Evolutionary conservation across 2,113 vertebrate genomes (phyloP).

Genomic region (Fukomys damarensis): DNA sequence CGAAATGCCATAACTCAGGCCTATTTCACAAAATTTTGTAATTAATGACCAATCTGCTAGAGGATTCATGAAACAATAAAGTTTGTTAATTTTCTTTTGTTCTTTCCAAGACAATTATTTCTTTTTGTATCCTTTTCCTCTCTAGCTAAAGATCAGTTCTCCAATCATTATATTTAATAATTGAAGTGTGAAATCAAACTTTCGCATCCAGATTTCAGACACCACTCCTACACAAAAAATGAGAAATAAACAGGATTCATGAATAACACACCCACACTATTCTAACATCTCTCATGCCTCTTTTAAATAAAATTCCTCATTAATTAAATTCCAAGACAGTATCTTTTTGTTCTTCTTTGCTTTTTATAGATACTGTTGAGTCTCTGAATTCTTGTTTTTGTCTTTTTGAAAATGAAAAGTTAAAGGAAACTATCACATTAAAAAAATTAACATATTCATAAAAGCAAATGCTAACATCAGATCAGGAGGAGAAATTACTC

Average conservation of each 20-base stretch:
- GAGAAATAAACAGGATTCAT: conserved; percentile 59
- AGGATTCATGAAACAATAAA: conserved; percentile 27
- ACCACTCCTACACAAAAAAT: conserved; percentile 36
- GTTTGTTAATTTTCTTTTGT: neutral
- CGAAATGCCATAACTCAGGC: neutral
- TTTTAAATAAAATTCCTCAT: conserved; percentile 63
- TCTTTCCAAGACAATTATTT: neutral
- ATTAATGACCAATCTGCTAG: neutral
- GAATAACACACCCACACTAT: conserved; percentile 66
- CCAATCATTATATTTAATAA: conserved; percentile 44
- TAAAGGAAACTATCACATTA: neutral
- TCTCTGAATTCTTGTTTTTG: conserved; percentile 57
- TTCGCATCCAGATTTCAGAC: conserved; percentile 47
- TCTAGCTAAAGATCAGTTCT: neutral
- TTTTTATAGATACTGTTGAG: conserved; percentile 61
- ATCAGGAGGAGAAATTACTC: conserved; percentile 33
- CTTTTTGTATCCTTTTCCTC: neutral
- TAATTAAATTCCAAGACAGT: conserved; percentile 58
- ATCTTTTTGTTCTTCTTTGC: conserved; percentile 63
- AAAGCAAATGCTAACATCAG: conserved; percentile 45
- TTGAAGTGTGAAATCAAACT: conserved; percentile 34
- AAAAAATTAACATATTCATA: conserved; percentile 56
- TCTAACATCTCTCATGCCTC: conserved; percentile 38
- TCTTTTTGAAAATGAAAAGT: conserved; percentile 63
- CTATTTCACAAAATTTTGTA: neutral